Percentiles rank a stretch among this genome's conserved stretches.
Conservation (phyloP, 2,113 vertebrate species). For the Heteronetta atricapilla region DNA sequence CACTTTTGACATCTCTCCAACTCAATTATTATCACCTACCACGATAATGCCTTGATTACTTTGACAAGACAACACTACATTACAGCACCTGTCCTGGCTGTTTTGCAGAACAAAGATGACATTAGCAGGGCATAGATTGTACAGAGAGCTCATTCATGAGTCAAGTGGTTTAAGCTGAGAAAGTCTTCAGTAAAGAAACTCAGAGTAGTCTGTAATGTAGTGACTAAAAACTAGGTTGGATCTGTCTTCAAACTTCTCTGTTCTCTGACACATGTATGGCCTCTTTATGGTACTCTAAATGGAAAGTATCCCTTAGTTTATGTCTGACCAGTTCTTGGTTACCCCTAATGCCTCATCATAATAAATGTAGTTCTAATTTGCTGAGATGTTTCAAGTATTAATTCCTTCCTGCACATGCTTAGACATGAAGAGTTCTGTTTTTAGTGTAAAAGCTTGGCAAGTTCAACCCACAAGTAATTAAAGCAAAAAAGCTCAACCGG, state of each 20-base stretch:
- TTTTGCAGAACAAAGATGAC: background rate
- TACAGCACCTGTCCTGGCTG: background rate
- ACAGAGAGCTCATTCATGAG: background rate
- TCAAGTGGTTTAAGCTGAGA: background rate
- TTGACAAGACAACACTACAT: background rate
- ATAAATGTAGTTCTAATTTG: background rate
- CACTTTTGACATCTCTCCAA: background rate
- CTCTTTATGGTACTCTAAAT: background rate
- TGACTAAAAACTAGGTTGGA: background rate
- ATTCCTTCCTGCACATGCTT: background rate
- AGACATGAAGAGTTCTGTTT: background rate
- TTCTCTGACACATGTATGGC: background rate
- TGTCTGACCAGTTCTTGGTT: background rate
- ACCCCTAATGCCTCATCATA: background rate
- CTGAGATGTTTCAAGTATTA: background rate
- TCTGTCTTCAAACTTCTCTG: background rate
- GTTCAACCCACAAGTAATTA: background rate
- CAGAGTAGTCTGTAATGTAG: background rate
- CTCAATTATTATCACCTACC: background rate
- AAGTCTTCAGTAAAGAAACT: background rate
- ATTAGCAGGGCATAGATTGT: background rate
- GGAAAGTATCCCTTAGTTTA: background rate
- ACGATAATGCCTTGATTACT: background rate
- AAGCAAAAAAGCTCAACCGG: background rate
- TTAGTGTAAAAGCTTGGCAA: background rate